Base-by-base conservation (phyloP, 2,888 invertebrate genomes). In the Nasonovia ribisnigri region DNA sequence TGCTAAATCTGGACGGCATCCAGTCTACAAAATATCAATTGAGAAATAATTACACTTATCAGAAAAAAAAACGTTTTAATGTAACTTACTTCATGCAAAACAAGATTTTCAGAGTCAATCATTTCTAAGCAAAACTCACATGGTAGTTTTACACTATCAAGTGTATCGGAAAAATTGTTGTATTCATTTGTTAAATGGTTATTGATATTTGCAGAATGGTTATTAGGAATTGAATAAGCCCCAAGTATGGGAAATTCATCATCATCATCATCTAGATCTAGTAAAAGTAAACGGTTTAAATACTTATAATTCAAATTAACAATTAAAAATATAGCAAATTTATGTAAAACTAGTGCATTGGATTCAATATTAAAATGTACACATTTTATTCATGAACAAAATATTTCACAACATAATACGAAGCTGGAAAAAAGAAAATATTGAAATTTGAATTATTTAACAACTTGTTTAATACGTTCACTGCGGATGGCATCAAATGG, bases 51-150 rank as follows among this genome's bases (percentile, higher is more conserved):
- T 36, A 36, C 36, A 13, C 2, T 92, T 4, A 26, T 6, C 11
- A 86, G 10, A 13, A 0, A 54, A 90, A 90, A 13, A 3, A 43
- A 77, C n/a, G 48, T 29, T 89, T 87, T 87, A 60, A 91, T 57
- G 8, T 48, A 48, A 91, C 51, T 92, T 95, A 96, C 96, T 95
- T 96, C 96, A 95, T 97, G 97, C 90, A 96, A 95, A 91, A 96
- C 96, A 42, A 96, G 95, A 84, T 96, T 96, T 94, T 96, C 96
- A 94, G 96, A 96, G 4, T 96, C 96, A 77, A 96, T 96, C 48
- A 96, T 96, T 60, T 96, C 96, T 90, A 96, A 95, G 95, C 97
- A 97, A 95, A 96, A 96, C 95, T 97, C 97, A 95, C 97, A 97
- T 0, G 97, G 97, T 67, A 96, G 96, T 57, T 92, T 67, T 43